Base-by-base conservation (phyloP, 1,140 invertebrate genomes). In the Gonioctena quinquepunctata region DNA sequence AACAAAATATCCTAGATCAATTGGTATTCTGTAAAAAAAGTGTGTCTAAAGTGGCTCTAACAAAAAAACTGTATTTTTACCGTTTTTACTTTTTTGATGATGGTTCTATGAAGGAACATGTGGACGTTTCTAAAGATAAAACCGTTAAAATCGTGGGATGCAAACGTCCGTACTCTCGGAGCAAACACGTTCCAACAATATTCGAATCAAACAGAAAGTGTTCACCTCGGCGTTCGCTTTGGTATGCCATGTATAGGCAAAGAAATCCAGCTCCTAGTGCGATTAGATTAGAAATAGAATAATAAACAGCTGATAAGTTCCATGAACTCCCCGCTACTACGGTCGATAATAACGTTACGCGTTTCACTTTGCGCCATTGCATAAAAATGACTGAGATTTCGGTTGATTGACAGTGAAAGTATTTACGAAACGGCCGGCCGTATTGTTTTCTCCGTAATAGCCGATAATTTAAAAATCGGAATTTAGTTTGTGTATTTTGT, bases 401-500 rank as follows among this genome's bases (percentile, higher is more conserved):
- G 52, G 52, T 56, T 56, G 52, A 56, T 56, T 56, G 52, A 23
- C 52, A 56, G 52, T 56, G 52, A 56, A 56, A 56, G 52, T 56
- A 19, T 42, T 42, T n/a, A 42, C 13, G 13, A 42, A 4, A n/a
- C 11, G 33, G 33, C 16, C 33, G 33, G 11, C 16, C 16, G 52
- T 56, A 56, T 56, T 56, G 52, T 56, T 56, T 56, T 56, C 52
- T 19, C 18, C 11, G 21, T 56, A 56, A 56, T 56, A 5, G 19
- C 19, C 52, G 52, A 22, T 13, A 22, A 22, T 54, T 21, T 54
- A 11, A 42, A 42, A n/a, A n/a, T 13, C 33, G n/a, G 33, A 42
- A 42, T 3, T 1, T 4, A n/a, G 11, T 42, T 22, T 13, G 22
- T 19, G 52, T 19, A 19, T 8, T n/a, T n/a, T 13, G 33, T 42